These are phyloP conservation scores for Lottia gigantea DNA, from an alignment of 2,888 invertebrate species.

Conservation along the genomic window DNA sequence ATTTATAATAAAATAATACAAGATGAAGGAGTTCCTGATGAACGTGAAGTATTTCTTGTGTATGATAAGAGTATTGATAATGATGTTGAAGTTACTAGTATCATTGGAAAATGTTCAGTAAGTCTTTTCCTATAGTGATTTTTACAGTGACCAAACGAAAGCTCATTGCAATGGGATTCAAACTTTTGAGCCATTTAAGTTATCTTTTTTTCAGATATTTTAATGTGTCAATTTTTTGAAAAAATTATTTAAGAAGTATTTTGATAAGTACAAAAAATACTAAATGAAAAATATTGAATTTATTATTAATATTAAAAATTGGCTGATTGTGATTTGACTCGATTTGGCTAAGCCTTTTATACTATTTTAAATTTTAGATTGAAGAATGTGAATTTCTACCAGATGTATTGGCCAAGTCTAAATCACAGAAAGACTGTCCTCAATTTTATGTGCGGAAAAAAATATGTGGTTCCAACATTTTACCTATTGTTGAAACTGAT, in stretches of 20 bases:
- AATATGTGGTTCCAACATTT: neutral
- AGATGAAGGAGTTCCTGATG: constrained; percentile 22
- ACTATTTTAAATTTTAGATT: constrained; percentile 19
- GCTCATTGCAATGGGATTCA: too few relatives aligned
- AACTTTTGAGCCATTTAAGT: too few relatives aligned
- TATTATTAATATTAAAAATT: too few relatives aligned
- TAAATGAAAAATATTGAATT: too few relatives aligned
- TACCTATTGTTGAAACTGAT: neutral
- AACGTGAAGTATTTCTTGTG: constrained; percentile 56
- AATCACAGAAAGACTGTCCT: neutral
- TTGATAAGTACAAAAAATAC: too few relatives aligned
- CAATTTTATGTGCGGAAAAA: constrained; percentile 24
- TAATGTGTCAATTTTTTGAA: too few relatives aligned
- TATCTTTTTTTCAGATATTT: too few relatives aligned
- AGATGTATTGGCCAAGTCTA: neutral
- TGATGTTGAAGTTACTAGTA: constrained; percentile 52
- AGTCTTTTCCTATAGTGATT: neutral
- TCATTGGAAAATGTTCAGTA: constrained; percentile 59
- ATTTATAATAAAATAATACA: constrained; percentile 25
- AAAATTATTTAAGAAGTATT: too few relatives aligned
- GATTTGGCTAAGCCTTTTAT: too few relatives aligned
- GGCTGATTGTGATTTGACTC: too few relatives aligned
- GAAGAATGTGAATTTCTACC: constrained; percentile 20
- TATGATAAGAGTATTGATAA: constrained; percentile 39
- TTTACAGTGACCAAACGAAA: too few relatives aligned